Conservation (phyloP, 2,113 vertebrate genomes). For the Notothenia coriiceps region DNA sequence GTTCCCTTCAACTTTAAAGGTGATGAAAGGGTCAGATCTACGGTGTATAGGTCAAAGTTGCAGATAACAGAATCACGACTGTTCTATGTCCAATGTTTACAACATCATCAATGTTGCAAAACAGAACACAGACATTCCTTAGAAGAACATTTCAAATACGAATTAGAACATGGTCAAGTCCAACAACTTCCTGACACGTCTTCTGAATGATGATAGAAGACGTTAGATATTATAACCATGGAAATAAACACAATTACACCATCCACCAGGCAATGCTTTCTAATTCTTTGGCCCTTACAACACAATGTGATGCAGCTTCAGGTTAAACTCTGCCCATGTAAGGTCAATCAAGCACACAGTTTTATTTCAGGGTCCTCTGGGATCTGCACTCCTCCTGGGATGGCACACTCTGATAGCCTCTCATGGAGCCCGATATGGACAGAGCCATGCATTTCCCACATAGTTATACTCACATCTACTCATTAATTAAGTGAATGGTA, state of each 20-base stretch:
- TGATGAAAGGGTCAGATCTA: neutral
- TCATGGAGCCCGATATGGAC: conserved; percentile 48
- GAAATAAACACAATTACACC: conserved; percentile 15
- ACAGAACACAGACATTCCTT: neutral
- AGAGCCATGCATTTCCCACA: conserved; percentile 23
- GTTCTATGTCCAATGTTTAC: neutral
- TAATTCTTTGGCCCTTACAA: conserved; percentile 5
- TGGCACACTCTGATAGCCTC: conserved; percentile 39
- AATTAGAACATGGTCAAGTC: neutral
- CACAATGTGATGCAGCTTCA: conserved; percentile 43
- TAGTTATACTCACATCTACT: conserved; percentile 11
- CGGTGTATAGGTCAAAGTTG: conserved; percentile 2
- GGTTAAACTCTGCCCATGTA: conserved; percentile 76
- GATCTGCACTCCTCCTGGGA: conserved; percentile 41
- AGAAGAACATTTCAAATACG: neutral
- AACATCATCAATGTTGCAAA: neutral
- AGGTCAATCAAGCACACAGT: conserved; percentile 64
- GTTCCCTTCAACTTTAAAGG: neutral
- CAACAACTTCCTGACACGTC: neutral
- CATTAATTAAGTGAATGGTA: conserved; percentile 15
- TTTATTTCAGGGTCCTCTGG: conserved; percentile 55
- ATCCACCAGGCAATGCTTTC: conserved; percentile 9
- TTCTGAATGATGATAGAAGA: neutral
- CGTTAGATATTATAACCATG: neutral
- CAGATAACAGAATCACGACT: neutral